Conservation (phyloP, 2,113 vertebrate genomes). For the Dryoscopus gambensis region DNA sequence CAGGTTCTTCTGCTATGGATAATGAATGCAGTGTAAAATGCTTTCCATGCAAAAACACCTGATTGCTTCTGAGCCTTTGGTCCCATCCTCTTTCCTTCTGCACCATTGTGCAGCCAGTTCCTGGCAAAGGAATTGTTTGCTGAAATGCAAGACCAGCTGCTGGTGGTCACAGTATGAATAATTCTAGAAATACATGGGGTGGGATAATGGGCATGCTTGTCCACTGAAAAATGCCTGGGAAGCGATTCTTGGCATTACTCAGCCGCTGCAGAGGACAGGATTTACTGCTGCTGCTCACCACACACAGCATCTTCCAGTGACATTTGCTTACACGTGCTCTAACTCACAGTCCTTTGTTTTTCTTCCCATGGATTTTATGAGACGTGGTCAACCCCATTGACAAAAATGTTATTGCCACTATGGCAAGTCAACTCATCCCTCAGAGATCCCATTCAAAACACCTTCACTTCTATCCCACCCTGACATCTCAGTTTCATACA, state of each 20-base stretch:
- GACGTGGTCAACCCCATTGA: rapidly evolving
- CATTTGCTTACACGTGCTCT: background rate
- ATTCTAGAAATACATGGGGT: background rate
- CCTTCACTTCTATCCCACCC: background rate
- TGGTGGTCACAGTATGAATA: background rate
- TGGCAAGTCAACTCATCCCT: background rate
- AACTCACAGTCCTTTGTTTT: background rate
- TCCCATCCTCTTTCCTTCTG: background rate
- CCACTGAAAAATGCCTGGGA: background rate
- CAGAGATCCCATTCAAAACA: background rate
- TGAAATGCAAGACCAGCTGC: background rate
- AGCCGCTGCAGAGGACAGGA: background rate
- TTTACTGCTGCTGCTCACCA: background rate
- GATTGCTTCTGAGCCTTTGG: background rate
- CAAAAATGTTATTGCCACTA: background rate
- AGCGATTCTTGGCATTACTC: background rate
- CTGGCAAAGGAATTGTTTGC: background rate
- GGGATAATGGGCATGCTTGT: background rate
- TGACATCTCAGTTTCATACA: background rate
- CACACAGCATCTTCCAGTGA: background rate
- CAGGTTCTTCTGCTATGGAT: background rate
- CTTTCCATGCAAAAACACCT: background rate
- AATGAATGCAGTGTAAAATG: background rate
- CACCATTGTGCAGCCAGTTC: background rate
- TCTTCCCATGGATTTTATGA: background rate